phyloP scores from a whole-genome alignment of 2,888 invertebrate genomes.

The Pristionchus arcanus region DNA sequence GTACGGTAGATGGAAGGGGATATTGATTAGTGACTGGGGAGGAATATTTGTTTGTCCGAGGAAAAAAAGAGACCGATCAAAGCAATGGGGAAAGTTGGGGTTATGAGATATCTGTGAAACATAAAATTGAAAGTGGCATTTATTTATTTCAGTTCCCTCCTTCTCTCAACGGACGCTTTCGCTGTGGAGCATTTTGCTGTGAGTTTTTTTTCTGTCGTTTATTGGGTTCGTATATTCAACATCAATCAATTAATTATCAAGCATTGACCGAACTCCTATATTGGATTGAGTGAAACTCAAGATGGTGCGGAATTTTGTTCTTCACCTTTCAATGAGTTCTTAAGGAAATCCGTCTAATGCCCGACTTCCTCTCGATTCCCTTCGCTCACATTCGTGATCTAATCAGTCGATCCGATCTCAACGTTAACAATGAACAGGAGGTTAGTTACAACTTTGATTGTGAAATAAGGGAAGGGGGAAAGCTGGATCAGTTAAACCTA shows the following conservation, averaged over 20 bases:
- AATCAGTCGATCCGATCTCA: constrained; percentile 67
- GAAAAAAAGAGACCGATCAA: not conserved
- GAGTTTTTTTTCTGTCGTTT: not conserved
- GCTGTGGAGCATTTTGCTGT: constrained; percentile 70
- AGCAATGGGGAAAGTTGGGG: not conserved
- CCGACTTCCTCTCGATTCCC: constrained; percentile 68
- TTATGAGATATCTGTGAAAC: not conserved
- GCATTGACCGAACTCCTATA: not conserved
- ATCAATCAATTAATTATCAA: no score
- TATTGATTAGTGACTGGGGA: not conserved
- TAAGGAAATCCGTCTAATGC: constrained; percentile 62
- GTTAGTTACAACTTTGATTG: constrained; percentile 30
- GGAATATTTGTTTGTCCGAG: not conserved
- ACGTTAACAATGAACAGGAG: constrained; percentile 67
- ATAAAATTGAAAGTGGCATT: not conserved
- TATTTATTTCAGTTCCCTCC: constrained; percentile 58
- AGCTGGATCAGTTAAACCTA: no score
- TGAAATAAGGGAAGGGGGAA: not conserved
- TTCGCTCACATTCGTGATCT: constrained; percentile 67
- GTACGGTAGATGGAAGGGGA: not conserved
- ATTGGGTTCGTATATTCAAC: not conserved
- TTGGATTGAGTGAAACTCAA: not conserved
- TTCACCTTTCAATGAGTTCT: not conserved
- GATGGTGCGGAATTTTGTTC: not conserved
- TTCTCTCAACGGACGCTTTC: constrained; percentile 69